Conservation (phyloP, 2,888 invertebrate genomes). For the Scaptomyza caliginosa region DNA sequence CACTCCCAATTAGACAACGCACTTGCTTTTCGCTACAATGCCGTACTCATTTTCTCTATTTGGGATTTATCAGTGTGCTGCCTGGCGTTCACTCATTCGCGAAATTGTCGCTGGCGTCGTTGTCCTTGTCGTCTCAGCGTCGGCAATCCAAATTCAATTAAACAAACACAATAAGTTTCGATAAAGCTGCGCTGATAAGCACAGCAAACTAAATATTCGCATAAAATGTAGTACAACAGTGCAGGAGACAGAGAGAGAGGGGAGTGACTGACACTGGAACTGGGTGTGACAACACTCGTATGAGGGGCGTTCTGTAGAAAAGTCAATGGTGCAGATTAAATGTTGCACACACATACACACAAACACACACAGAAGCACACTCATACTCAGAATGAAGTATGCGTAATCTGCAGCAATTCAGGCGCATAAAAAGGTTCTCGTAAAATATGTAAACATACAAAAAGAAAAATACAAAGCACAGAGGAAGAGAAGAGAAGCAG, state of each 20-base stretch:
- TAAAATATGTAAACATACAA: conserved; percentile 62
- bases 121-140: conserved; percentile 21
- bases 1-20: conserved; percentile 73
- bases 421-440: conserved; percentile 76
- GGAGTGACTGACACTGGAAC: conserved; percentile 8
- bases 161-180: conserved; percentile 84
- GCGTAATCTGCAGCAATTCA: conserved; percentile 79
- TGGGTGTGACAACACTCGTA: conserved; percentile 43
- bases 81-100: conserved; percentile 63
- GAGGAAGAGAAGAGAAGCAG: conserved; percentile 10
- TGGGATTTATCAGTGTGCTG: conserved; percentile 59
- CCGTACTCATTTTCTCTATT: no score
- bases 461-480: conserved; percentile 36
- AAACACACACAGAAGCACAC: conserved; percentile 15
- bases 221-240: conserved; percentile 64
- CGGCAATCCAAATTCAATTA: conserved; percentile 83
- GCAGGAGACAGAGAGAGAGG: neutral
- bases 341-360: conserved; percentile 48
- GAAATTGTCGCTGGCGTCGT: conserved; percentile 70
- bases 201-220: conserved; percentile 80
- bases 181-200: conserved; percentile 82
- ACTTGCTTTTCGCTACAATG: conserved; percentile 25
- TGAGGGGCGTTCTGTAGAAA: conserved; percentile 57
- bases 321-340: conserved; percentile 82
- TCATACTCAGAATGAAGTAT: conserved; percentile 56